A percentile compares a stretch with the other conserved stretches of the same genome.
Evolutionary conservation across 2,113 vertebrate genomes (phyloP).

Genomic region (Noctilio leporinus): DNA sequence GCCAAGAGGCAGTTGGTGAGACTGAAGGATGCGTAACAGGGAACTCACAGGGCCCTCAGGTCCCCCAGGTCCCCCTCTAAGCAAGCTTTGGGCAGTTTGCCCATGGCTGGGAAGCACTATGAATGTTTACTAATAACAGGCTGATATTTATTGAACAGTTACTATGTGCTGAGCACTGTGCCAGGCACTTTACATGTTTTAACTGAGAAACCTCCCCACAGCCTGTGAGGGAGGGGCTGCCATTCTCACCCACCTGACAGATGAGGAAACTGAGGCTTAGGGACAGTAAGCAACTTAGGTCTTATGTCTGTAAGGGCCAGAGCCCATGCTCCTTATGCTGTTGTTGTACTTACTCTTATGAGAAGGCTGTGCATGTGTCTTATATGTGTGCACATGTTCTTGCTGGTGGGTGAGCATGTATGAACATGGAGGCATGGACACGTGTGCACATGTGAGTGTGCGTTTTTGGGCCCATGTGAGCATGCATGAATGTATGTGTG

Average conservation of each 20-base stretch:
- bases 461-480: neutral
- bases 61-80: neutral
- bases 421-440: too few species aligned
- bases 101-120: rapidly evolving
- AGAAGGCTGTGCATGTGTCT: neutral
- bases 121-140: rapidly evolving
- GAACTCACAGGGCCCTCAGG: neutral
- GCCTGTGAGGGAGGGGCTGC: neutral
- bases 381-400: rapidly evolving
- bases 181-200: too few species aligned
- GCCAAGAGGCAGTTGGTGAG: neutral
- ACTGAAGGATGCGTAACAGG: neutral
- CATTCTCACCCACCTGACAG: neutral
- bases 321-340: neutral
- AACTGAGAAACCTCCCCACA: neutral
- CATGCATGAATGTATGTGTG: rapidly evolving
- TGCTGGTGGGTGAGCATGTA: neutral
- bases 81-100: neutral
- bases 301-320: neutral
- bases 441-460: neutral
- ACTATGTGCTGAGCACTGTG: too few species aligned
- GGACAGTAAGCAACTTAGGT: neutral
- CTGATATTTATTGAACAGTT: neutral
- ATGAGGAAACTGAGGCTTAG: neutral
- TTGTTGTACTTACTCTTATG: rapidly evolving